Percentiles rank a stretch among this genome's conserved stretches.
Conservation (phyloP, 2,113 vertebrate species). For the Caloenas nicobarica region DNA sequence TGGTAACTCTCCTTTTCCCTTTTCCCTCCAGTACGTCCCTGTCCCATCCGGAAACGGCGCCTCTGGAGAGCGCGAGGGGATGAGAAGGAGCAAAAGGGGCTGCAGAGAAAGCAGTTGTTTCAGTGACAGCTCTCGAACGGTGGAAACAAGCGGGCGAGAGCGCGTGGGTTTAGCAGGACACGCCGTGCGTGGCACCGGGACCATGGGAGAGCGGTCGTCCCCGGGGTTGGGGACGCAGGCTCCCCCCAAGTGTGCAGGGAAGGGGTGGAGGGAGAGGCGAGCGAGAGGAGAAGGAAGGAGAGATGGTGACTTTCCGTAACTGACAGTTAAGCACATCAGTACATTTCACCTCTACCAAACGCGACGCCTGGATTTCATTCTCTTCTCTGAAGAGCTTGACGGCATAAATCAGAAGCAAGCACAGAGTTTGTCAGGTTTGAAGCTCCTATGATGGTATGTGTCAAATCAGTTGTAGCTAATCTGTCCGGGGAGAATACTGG, state of each 20-base stretch:
- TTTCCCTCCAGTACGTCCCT: conserved; percentile 2
- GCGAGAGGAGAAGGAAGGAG: conserved; percentile 32
- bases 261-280: conserved; percentile 13
- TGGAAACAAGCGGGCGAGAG: background rate
- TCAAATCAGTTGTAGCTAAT: conserved; percentile 90
- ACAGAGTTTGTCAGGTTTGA: conserved; percentile 87
- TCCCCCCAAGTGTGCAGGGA: background rate
- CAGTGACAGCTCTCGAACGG: background rate
- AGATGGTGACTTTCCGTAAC: conserved; percentile 30
- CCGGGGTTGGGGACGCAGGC: background rate
- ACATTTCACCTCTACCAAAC: conserved; percentile 78
- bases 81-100: conserved; percentile 48
- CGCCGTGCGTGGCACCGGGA: background rate
- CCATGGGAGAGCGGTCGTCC: background rate
- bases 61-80: conserved; percentile 11
- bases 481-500: conserved; percentile 85
- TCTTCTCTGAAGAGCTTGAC: conserved; percentile 79
- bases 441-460: conserved; percentile 87
- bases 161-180: background rate
- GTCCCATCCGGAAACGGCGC: background rate
- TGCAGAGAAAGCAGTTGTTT: conserved; percentile 22
- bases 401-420: conserved; percentile 86
- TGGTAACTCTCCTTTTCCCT: conserved; percentile 29
- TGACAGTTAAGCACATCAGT: conserved; percentile 78
- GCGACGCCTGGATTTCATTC: conserved; percentile 70